Base-by-base conservation (phyloP, 2,888 invertebrate genomes). In the Diarsia brunnea region DNA sequence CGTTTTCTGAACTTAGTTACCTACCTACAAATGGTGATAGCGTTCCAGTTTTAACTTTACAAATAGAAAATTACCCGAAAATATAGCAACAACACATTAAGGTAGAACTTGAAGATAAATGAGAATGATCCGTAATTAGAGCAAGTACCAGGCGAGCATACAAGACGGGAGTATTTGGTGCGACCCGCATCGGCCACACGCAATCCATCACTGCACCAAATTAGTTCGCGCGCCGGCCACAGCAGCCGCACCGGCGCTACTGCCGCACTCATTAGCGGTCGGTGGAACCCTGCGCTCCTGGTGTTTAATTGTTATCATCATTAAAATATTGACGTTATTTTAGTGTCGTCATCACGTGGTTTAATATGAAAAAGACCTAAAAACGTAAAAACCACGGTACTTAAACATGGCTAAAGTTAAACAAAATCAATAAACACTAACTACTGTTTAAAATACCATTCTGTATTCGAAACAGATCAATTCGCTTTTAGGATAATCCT, bases 251-350 rank as follows among this genome's bases (percentile, higher is more conserved):
- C 76, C 89, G 90, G 93, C 94, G 95, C 95, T 91, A 92, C 93
- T 94, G 95, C 93, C 93, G 94, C 93, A 88, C 94, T 96, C 96
- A 95, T 96, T 96, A 96, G 96, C 89, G 95, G 95, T 95, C 90
- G 89, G 90, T 88, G 87, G 68, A 81, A 73, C 89, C 88, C 90
- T 93, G 91, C 87, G 88, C 88, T 90, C 90, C 92, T 91, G 84
- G 88, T 92, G 87, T 89, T 91, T 90, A 90, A 90, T 88, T 90
- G 87, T 88, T 89, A 88, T 82, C 87, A 88, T 89, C 83, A 83
- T 85, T 88, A 87, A 86, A 85, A 88, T 88, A 87, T 87, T 83
- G 82, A 70, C 55, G 65, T 73, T 88, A 86, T 79, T 84, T 81
- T 76, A 78, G 72, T 67, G 43, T 47, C 43, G 69, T 69, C 76